Evolutionary conservation across 2,797 vertebrate genomes (phyloP).

Genomic region (Hapalemur alaotrensis): DNA sequence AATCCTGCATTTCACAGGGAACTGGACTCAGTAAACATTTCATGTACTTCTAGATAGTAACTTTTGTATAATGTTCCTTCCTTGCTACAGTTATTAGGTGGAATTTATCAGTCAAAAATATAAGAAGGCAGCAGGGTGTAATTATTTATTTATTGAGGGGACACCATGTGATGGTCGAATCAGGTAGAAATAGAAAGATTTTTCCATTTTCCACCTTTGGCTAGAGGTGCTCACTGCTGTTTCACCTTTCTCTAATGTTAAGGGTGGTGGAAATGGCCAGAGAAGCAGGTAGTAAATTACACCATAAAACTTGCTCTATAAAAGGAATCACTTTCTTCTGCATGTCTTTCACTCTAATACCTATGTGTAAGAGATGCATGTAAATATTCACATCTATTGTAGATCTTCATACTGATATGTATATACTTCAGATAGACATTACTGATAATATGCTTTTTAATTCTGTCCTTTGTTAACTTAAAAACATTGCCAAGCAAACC

Average conservation of each 20-base stretch:
- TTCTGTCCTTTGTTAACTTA: background rate
- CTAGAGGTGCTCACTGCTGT: background rate
- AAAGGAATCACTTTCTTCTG: background rate
- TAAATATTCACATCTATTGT: background rate
- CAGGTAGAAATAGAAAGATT: background rate
- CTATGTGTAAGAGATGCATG: background rate
- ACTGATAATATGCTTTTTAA: background rate
- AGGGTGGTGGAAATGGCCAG: background rate
- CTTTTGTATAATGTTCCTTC: background rate
- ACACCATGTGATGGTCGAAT: background rate
- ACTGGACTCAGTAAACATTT: slow-evolving; percentile 32
- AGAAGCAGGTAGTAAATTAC: background rate
- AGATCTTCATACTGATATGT: background rate
- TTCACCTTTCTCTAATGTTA: background rate
- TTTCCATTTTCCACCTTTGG: background rate
- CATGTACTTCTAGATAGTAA: background rate
- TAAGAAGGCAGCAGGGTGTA: background rate
- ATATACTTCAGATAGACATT: background rate
- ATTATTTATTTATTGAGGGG: background rate
- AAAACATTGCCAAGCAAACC: background rate
- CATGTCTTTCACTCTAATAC: background rate
- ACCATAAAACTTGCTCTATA: background rate
- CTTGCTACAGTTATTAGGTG: background rate
- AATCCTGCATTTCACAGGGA: slow-evolving; percentile 23
- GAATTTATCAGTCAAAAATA: background rate